Percentiles rank a stretch among this genome's conserved stretches.
Conservation (phyloP, 1,140 invertebrate species). For the Drosophila tropicalis region DNA sequence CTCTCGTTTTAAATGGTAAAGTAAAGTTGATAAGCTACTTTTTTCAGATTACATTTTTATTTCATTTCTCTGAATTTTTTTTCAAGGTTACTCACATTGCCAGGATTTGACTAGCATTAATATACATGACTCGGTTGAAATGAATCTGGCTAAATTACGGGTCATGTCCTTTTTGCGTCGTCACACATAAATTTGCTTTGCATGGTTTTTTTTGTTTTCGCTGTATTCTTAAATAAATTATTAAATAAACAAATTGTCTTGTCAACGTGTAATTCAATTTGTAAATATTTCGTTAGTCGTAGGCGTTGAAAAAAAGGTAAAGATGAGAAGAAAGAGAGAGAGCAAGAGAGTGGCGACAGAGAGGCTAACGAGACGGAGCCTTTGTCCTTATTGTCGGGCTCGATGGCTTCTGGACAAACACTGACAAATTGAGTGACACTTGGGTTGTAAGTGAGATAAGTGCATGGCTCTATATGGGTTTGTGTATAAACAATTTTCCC, state of each 20-base stretch:
- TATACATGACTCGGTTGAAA: slow-evolving; percentile 58
- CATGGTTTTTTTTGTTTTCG: neutral
- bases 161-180: slow-evolving; percentile 72
- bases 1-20: slow-evolving; percentile 58
- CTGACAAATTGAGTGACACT: slow-evolving; percentile 71
- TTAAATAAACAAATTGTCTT: slow-evolving; percentile 67
- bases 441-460: slow-evolving; percentile 56
- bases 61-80: slow-evolving; percentile 6
- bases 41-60: slow-evolving; percentile 33
- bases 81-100: slow-evolving; percentile 66
- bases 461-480: slow-evolving; percentile 21
- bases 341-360: neutral
- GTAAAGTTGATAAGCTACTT: slow-evolving; percentile 23
- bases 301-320: neutral
- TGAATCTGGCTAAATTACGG: slow-evolving; percentile 76
- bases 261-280: slow-evolving; percentile 50
- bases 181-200: slow-evolving; percentile 46
- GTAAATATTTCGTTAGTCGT: slow-evolving; percentile 39
- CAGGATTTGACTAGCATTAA: slow-evolving; percentile 71
- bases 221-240: slow-evolving; percentile 52
- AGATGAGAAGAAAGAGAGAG: neutral
- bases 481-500: slow-evolving; percentile 37
- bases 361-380: neutral
- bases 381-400: slow-evolving; percentile 18
- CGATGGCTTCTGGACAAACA: slow-evolving; percentile 42